These are phyloP conservation scores for Ceyx cyanopectus DNA, from an alignment of 2,113 vertebrate species.

Conservation along the genomic window DNA sequence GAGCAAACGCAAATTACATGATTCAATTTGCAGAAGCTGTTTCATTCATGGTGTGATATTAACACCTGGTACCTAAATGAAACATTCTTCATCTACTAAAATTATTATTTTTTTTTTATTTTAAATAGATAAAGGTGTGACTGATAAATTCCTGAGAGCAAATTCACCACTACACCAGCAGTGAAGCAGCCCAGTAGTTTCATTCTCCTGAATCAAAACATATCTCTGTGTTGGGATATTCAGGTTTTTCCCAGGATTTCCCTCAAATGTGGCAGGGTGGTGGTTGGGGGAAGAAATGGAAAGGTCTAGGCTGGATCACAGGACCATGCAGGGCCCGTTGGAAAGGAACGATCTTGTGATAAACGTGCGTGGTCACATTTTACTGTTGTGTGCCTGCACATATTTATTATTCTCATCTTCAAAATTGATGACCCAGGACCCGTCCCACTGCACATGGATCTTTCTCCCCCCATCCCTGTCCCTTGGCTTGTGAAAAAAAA, in stretches of 20 bases:
- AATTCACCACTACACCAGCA: fast-evolving
- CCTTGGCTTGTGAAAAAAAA: not conserved
- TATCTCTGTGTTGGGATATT: not conserved
- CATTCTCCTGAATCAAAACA: not conserved
- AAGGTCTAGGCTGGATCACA: not conserved
- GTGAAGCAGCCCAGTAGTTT: not conserved
- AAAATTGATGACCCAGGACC: not conserved
- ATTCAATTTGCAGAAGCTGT: not conserved
- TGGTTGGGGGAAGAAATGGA: not conserved
- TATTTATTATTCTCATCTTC: constrained; percentile 33
- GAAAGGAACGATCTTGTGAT: not conserved
- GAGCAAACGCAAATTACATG: not conserved
- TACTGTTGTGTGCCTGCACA: not conserved
- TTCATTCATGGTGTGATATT: constrained; percentile 25
- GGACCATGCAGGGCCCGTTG: fast-evolving
- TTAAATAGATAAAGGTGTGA: not conserved
- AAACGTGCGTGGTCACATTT: fast-evolving
- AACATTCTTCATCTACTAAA: not conserved
- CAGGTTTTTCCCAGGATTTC: not conserved
- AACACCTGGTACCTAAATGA: constrained; percentile 32
- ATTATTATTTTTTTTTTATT: not conserved
- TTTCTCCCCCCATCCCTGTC: not conserved
- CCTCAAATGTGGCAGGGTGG: not conserved
- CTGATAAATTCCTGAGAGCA: not conserved
- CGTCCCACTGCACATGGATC: not conserved